Evolutionary conservation across 2,797 vertebrate species (phyloP).

Genomic region (Bovichtus diacanthus): DNA sequence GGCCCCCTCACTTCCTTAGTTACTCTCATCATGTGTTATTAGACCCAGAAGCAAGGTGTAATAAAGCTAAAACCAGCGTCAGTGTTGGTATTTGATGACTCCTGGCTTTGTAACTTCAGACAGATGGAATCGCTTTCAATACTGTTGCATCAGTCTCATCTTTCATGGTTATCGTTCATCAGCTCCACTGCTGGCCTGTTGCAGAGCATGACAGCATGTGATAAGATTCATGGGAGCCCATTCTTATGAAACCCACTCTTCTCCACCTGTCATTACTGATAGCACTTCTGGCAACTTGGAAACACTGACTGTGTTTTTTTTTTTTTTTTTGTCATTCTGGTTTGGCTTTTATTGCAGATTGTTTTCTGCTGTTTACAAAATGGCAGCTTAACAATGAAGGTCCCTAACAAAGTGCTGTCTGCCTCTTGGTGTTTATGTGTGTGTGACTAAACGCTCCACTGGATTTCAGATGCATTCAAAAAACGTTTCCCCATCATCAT

Average conservation of each 20-base stretch:
- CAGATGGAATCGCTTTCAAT: constrained; percentile 21
- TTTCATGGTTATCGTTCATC: not conserved
- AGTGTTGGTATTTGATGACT: not conserved
- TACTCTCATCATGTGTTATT: not conserved
- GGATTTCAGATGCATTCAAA: not conserved
- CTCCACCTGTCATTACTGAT: constrained; percentile 37
- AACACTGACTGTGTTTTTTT: not conserved
- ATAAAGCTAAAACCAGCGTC: not conserved
- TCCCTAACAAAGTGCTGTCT: not conserved
- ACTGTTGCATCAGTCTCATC: not conserved
- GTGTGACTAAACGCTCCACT: not conserved
- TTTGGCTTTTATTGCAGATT: not conserved
- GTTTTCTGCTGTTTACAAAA: not conserved
- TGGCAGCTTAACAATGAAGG: not conserved
- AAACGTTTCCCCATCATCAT: not conserved
- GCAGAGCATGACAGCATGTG: constrained; percentile 28
- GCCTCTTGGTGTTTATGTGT: not conserved
- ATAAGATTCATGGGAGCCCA: constrained; percentile 23
- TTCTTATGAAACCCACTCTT: constrained; percentile 41
- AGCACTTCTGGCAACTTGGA: constrained; percentile 5
- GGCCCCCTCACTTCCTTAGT: not conserved
- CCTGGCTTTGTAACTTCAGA: not conserved
- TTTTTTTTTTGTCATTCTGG: not conserved
- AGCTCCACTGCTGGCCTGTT: constrained; percentile 3
- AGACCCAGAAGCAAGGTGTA: not conserved